Evolutionary conservation across 1,140 invertebrate species (phyloP), one percentile per base, ranked within the genome.

Genomic region (Drosophila pectinifera): DNA sequence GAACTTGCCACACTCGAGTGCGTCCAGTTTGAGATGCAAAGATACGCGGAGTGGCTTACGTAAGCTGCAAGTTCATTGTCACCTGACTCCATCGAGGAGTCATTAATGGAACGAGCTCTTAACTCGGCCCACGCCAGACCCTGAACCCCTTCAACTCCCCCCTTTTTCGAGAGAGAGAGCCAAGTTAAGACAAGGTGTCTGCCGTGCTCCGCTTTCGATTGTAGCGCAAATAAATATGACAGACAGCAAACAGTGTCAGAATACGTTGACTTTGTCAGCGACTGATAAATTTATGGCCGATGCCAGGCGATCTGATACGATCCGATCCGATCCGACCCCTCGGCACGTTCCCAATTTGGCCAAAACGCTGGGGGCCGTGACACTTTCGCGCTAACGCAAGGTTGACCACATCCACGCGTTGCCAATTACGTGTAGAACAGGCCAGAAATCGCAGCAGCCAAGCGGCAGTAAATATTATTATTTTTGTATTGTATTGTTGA

Each of bases 31-130:
- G 46, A 39, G 53, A 64, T 80, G 56, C 78, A 61, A 58, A 64
- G 43, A 46, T 68, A 54, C 38, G 45, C 16, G n/a, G 53, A 22
- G 18, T 58, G 75, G 80, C 55, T 65, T 74, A 78, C 69, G 67
- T 77, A 62, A 72, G 64, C 41, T 76, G 70, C 83, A 88, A 76
- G 84, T 86, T 86, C 82, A 88, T 83, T 85, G 82, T 86, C 83
- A 69, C 57, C 69, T 39, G 36, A 28, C 8, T 24, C 34, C n/a
- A n/a, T n/a, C 42, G 43, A 26, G 43, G 26, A 49, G 55, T 39
- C 48, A 41, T 34, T 41, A 53, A 51, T 58, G 36, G 58, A 75
- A 51, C 45, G 38, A 48, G 36, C 51, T 51, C 34, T 34, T 58
- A 53, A 43, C 20, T 8, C 61, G 22, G 22, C 73, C 61, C 48